Conservation (phyloP, 2,888 invertebrate species). For the Formica aserva region DNA sequence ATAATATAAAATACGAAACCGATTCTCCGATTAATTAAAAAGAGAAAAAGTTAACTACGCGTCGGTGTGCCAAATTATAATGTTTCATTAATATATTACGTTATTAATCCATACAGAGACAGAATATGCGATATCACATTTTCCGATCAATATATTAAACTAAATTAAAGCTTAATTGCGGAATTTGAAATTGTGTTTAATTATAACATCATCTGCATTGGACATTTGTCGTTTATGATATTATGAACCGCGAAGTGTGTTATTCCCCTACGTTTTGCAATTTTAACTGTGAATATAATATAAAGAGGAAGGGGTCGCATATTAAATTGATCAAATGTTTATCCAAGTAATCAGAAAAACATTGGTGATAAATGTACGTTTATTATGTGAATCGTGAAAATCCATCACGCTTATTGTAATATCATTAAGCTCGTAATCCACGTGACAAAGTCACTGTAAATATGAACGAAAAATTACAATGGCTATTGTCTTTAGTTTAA, state of each 20-base stretch:
- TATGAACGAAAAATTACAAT: conserved; percentile 27
- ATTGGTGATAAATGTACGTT: background rate
- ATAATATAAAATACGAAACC: conserved; percentile 4
- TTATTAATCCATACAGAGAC: conserved; percentile 22
- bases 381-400: conserved; percentile 3
- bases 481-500: background rate
- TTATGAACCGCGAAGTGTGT: background rate
- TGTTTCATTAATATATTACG: conserved; percentile 42
- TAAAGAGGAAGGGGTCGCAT: background rate
- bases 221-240: conserved; percentile 28
- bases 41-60: background rate
- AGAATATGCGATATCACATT: conserved; percentile 18
- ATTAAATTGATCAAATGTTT: conserved; percentile 32
- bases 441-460: background rate
- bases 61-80: conserved; percentile 13
- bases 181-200: conserved; percentile 38
- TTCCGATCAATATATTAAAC: conserved; percentile 45
- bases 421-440: background rate
- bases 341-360: conserved; percentile 15
- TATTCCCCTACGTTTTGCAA: conserved; percentile 24
- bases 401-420: conserved; percentile 15
- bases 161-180: conserved; percentile 45
- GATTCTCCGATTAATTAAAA: conserved; percentile 33
- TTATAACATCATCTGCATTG: conserved; percentile 20
- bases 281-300: conserved; percentile 29